phyloP scores from a whole-genome alignment of 2,888 invertebrate species.

The Lepidocyrtoides sp. region DNA sequence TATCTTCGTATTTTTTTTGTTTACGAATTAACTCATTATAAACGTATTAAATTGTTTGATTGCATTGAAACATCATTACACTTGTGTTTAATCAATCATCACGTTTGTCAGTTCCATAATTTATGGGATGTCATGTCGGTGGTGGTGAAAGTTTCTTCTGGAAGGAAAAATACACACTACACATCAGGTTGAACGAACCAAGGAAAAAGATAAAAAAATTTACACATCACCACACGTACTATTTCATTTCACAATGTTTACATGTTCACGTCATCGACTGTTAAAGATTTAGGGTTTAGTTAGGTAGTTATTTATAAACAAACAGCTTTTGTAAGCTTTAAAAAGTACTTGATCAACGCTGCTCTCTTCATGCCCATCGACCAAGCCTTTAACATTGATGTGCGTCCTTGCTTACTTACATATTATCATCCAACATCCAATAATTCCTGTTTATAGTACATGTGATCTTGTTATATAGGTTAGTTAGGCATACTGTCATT shows the following conservation, averaged over 20 bases:
- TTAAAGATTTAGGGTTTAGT: conserved; percentile 20
- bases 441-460: no score
- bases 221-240: neutral
- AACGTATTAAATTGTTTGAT: neutral
- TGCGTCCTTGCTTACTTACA: neutral
- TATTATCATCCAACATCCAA: neutral
- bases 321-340: neutral
- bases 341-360: neutral
- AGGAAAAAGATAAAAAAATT: neutral
- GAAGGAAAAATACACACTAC: neutral
- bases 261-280: conserved; percentile 48
- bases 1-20: neutral
- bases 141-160: neutral
- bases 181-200: conserved; percentile 27
- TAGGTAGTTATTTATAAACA: conserved; percentile 25
- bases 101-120: neutral
- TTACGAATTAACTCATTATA: neutral
- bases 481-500: neutral
- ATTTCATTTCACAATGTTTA: conserved; percentile 38
- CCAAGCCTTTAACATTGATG: neutral
- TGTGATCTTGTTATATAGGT: neutral
- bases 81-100: neutral
- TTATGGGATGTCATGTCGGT: neutral
- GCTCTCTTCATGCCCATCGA: neutral
- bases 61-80: neutral